A percentile compares a stretch with the other conserved stretches of the same genome.
These are phyloP conservation scores for Empidonax alnorum DNA, from an alignment of 2,113 vertebrate genomes.

Conservation along the genomic window DNA sequence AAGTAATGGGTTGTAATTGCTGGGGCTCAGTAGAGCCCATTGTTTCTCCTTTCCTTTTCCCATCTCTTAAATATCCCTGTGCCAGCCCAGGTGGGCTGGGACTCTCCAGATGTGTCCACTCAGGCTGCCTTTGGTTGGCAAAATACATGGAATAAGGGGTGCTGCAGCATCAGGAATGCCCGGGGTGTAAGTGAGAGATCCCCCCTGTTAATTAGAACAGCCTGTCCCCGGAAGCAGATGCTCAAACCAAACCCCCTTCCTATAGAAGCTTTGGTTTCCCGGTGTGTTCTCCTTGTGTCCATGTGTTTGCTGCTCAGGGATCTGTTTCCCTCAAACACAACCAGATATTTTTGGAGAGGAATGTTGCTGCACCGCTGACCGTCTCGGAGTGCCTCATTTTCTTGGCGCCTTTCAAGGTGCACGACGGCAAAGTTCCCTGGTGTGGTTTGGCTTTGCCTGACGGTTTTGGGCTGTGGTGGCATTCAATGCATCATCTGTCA, in stretches of 20 bases:
- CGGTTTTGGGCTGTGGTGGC: background rate
- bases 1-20: accelerated
- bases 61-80: background rate
- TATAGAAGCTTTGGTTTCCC: background rate
- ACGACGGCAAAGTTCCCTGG: background rate
- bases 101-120: background rate
- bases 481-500: background rate
- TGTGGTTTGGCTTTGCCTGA: background rate
- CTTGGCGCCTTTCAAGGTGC: background rate
- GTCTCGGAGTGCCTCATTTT: background rate
- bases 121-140: background rate
- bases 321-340: background rate
- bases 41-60: background rate
- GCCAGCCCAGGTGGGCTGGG: background rate
- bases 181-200: background rate
- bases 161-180: background rate
- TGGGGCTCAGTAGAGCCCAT: background rate
- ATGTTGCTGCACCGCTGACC: background rate
- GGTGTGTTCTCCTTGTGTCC: background rate
- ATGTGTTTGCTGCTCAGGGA: background rate
- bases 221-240: background rate
- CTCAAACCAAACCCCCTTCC: background rate
- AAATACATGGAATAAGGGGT: background rate
- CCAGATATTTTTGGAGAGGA: background rate
- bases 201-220: background rate